Evolutionary conservation across 2,888 invertebrate genomes (phyloP), one percentile per base, ranked within the genome.

Genomic region (Villa cingulata): DNA sequence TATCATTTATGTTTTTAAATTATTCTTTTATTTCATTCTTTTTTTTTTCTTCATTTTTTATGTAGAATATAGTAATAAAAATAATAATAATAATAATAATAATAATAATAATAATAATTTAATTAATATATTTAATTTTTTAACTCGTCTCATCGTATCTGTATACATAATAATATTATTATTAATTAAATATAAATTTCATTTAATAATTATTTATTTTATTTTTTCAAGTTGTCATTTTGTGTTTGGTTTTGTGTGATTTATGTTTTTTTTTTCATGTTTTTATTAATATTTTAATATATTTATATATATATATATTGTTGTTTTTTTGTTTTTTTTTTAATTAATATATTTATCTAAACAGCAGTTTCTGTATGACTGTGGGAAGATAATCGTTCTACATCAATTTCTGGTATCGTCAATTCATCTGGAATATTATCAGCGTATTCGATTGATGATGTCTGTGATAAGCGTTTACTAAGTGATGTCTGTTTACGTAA

Each of bases 291-390:
- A 9, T 27, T 4, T 29, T 7, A 10, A 12, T 29, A 9, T 29
- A 29, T 29, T 10, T 29, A 9, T 12, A 29, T 29, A 9, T 9
- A 10, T 32, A 12, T 32, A 32, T 5, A 12, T 32, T 12, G 9
- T 32, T 32, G 12, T 32, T 12, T 32, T 12, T 32, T 32, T 32
- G 4, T 12, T 32, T 32, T 29, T 29, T 10, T 29, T 29, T 29
- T 29, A 29, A 10, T 29, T 32, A 12, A 12, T 32, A 4, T 12
- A 32, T 12, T 32, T 32, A 23, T 55, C 55, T 88, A 90, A 70
- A 90, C 90, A 69, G 90, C 90, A 61, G 90, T 90, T 77, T 91
- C 90, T 64, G 90, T 91, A 77, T 91, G 90, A 75, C 86, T 87
- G 77, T 90, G 88, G 64, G 86, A 86, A 66, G 89, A 89, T 62